Evolutionary conservation across 2,888 invertebrate species (phyloP).

Genomic region (Zaprionus bogoriensis): DNA sequence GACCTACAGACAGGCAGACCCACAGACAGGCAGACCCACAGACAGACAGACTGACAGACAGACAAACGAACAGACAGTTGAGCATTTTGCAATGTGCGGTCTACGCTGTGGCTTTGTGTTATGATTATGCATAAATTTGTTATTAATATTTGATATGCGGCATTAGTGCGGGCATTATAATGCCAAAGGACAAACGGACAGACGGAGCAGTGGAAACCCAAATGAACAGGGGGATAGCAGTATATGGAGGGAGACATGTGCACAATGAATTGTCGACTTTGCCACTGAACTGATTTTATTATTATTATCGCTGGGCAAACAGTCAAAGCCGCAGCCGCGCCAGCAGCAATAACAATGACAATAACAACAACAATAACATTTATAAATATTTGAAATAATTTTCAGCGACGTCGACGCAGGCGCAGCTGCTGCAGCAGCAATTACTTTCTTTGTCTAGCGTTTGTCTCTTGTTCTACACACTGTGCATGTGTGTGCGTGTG

Average conservation of each 20-base stretch:
- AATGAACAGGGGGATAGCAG: not conserved
- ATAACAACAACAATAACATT: slow-evolving; percentile 28
- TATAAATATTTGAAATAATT: slow-evolving; percentile 56
- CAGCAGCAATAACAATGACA: not conserved
- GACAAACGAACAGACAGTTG: not conserved
- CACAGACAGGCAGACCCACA: not conserved
- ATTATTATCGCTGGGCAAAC: slow-evolving; percentile 33
- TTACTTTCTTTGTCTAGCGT: slow-evolving; percentile 28
- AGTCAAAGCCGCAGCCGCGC: slow-evolving; percentile 7
- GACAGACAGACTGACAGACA: not conserved
- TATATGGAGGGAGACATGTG: not conserved
- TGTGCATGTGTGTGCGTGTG: not conserved
- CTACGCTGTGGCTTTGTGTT: slow-evolving; percentile 21
- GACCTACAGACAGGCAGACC: no score
- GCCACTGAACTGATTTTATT: slow-evolving; percentile 58
- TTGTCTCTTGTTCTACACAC: not conserved
- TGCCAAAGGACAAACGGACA: not conserved
- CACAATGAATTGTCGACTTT: slow-evolving; percentile 54
- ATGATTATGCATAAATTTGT: slow-evolving; percentile 58
- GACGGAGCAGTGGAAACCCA: slow-evolving; percentile 3
- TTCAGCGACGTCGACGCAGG: slow-evolving; percentile 25
- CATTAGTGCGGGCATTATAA: slow-evolving; percentile 28
- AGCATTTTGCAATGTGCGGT: not conserved
- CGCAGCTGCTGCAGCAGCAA: slow-evolving; percentile 27
- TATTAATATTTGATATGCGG: slow-evolving; percentile 51